phyloP scores from a whole-genome alignment of 1,140 invertebrate genomes.

The Pogonus chalceus region DNA sequence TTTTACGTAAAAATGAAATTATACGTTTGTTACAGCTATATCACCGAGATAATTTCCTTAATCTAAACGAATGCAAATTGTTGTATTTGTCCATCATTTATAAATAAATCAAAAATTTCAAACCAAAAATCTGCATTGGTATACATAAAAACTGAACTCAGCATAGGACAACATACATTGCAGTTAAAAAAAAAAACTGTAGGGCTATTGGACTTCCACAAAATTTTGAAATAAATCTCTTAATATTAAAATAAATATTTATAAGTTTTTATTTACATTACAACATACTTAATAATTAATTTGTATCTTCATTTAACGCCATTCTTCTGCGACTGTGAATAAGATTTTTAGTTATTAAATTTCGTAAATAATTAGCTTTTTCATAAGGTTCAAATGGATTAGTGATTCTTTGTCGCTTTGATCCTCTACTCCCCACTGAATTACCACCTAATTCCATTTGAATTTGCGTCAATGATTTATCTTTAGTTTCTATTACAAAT shows the following conservation, averaged over 20 bases:
- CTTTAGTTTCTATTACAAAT: slow-evolving; percentile 21
- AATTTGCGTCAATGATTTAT: slow-evolving; percentile 20
- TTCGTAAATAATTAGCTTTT: neutral
- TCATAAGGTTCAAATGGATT: neutral
- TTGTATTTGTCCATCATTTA: too few relatives aligned
- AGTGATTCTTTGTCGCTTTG: neutral
- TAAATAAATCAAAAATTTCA: slow-evolving; percentile 9
- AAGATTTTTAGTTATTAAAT: neutral
- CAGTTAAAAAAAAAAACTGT: slow-evolving; percentile 26
- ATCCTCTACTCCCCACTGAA: slow-evolving; percentile 21
- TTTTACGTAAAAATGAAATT: neutral
- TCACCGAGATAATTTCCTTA: neutral
- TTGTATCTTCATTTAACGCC: neutral
- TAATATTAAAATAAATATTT: slow-evolving; percentile 18
- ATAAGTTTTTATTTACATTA: slow-evolving; percentile 9
- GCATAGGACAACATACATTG: neutral
- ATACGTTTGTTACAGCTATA: neutral
- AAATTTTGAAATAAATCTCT: slow-evolving; percentile 38
- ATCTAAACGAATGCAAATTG: neutral
- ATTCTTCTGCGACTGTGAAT: neutral
- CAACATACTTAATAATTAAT: neutral
- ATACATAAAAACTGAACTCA: neutral
- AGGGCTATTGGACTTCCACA: slow-evolving; percentile 38
- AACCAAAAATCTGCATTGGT: slow-evolving; percentile 8
- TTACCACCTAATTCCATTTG: slow-evolving; percentile 25